These are phyloP conservation scores for Mesorhabditis spiculigera DNA, from an alignment of 2,888 invertebrate genomes.

Conservation along the genomic window DNA sequence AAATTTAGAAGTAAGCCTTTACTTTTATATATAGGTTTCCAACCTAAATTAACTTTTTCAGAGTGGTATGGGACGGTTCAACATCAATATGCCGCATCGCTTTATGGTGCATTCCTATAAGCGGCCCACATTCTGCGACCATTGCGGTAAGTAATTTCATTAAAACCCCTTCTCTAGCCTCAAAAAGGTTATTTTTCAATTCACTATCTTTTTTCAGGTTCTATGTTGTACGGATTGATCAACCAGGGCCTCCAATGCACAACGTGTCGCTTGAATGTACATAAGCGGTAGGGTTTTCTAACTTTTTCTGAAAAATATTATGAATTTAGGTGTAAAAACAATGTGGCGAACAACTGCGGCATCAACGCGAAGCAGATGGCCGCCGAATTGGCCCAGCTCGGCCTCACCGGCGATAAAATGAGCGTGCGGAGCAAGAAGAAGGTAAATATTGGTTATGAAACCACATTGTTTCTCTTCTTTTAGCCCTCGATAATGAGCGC, in stretches of 20 bases:
- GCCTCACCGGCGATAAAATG: slow-evolving; percentile 83
- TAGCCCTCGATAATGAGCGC: slow-evolving; percentile 43
- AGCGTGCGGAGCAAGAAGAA: slow-evolving; percentile 63
- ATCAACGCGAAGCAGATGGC: slow-evolving; percentile 96
- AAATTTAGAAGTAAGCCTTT: too few species aligned
- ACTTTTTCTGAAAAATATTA: not conserved
- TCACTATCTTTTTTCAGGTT: slow-evolving; percentile 58
- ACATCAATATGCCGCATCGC: slow-evolving; percentile 97
- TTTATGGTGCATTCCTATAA: slow-evolving; percentile 87
- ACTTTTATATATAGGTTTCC: too few species aligned
- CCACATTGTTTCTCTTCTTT: slow-evolving; percentile 10
- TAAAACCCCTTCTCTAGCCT: not conserved
- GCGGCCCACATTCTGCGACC: slow-evolving; percentile 96
- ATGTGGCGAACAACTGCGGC: slow-evolving; percentile 98
- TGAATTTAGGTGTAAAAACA: slow-evolving; percentile 77
- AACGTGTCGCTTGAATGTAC: slow-evolving; percentile 94
- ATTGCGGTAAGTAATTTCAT: slow-evolving; percentile 73
- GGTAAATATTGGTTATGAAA: slow-evolving; percentile 15
- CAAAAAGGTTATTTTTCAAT: not conserved
- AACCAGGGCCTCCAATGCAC: slow-evolving; percentile 83
- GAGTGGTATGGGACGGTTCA: slow-evolving; percentile 71
- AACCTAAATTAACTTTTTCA: too few species aligned
- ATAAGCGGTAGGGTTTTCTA: slow-evolving; percentile 71
- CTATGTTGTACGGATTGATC: slow-evolving; percentile 89
- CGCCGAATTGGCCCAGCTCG: slow-evolving; percentile 83